Conservation (phyloP, 37 sponge, comb jelly and placozoan genomes). For the Beroe forskalii region DNA sequence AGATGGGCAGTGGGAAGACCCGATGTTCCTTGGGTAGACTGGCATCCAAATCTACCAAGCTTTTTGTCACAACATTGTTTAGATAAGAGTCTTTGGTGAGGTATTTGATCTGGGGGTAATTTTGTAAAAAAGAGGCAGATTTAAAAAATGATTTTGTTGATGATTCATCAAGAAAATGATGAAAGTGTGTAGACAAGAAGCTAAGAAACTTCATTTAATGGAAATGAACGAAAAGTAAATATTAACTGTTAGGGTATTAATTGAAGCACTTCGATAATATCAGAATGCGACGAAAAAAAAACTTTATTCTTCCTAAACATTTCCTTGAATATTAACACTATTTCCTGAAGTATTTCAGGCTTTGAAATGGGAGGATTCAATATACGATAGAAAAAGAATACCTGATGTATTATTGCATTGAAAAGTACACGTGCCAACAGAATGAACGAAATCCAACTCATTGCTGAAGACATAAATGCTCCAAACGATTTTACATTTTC, state of each 20-base stretch:
- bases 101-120: slow-evolving; percentile 23
- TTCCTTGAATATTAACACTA: too few relatives aligned
- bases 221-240: too few relatives aligned
- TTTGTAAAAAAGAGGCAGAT: not conserved
- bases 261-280: too few relatives aligned
- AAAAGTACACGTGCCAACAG: not conserved
- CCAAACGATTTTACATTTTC: not conserved
- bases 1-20: slow-evolving; percentile 14
- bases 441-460: not conserved
- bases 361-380: too few relatives aligned
- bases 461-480: not conserved
- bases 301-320: too few relatives aligned
- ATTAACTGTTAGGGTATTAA: too few relatives aligned
- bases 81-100: slow-evolving; percentile 37
- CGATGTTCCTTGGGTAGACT: slow-evolving; percentile 12
- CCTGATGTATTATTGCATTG: not conserved
- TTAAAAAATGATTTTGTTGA: not conserved
- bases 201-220: too few relatives aligned
- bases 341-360: too few relatives aligned
- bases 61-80: slow-evolving; percentile 28
- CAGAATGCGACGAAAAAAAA: too few relatives aligned
- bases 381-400: too few relatives aligned
- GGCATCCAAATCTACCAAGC: not conserved
- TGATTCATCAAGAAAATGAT: not conserved
- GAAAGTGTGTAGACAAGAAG: too few relatives aligned